These are phyloP conservation scores for Prietella phreatophila DNA, from an alignment of 2,113 vertebrate genomes.

Conservation along the genomic window DNA sequence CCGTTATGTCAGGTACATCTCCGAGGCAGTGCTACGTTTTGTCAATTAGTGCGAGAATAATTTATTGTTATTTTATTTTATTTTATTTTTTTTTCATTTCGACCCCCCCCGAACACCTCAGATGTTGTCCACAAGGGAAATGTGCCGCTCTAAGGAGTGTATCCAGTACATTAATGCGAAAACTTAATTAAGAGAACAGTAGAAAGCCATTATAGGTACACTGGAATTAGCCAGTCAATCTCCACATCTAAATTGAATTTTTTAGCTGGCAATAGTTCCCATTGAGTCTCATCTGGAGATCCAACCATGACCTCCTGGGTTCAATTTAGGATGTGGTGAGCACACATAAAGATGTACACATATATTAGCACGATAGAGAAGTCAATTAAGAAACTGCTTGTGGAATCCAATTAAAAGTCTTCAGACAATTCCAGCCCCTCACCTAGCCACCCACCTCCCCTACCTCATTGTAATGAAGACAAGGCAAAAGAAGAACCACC, in stretches of 20 bases:
- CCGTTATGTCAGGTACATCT: conserved; percentile 55
- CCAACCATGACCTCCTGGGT: conserved; percentile 66
- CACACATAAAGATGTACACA: conserved; percentile 58
- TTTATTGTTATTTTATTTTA: conserved; percentile 70
- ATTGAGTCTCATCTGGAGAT: conserved; percentile 67
- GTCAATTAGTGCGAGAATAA: conserved; percentile 71
- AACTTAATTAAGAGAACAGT: conserved; percentile 79
- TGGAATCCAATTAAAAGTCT: conserved; percentile 66
- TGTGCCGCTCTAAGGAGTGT: conserved; percentile 69
- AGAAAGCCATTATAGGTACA: conserved; percentile 67
- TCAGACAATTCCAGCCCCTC: conserved; percentile 62
- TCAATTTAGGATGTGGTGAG: conserved; percentile 69
- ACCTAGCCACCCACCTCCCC: conserved; percentile 49
- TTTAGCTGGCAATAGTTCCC: conserved; percentile 62
- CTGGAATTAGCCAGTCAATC: conserved; percentile 74
- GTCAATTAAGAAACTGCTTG: conserved; percentile 64
- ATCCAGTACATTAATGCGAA: conserved; percentile 72
- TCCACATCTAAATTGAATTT: conserved; percentile 72
- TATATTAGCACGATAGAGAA: conserved; percentile 62
- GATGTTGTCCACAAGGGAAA: conserved; percentile 73
- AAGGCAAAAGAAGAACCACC: conserved; percentile 39
- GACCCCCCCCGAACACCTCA: conserved; percentile 68
- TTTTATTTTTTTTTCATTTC: conserved; percentile 71
- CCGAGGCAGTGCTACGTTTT: conserved; percentile 65
- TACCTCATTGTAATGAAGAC: conserved; percentile 57